These are phyloP conservation scores for Siniperca chuatsi DNA, from an alignment of 2,113 vertebrate species.

Conservation along the genomic window DNA sequence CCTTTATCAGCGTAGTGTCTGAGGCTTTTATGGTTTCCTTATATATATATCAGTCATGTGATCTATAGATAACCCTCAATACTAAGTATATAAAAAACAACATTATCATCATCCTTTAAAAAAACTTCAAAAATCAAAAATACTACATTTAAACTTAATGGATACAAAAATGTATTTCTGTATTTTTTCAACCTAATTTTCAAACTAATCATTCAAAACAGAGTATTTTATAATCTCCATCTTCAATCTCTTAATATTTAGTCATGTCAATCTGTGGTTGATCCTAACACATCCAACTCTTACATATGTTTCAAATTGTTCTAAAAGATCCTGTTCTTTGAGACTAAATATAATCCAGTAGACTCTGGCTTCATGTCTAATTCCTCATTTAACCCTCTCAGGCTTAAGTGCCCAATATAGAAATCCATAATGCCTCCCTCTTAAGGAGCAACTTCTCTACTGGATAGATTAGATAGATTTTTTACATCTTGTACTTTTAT, in stretches of 20 bases:
- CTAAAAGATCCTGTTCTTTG: conserved; percentile 1
- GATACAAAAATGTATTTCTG: neutral
- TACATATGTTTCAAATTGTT: neutral
- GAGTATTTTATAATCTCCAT: neutral
- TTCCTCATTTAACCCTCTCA: neutral
- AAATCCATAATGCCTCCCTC: neutral
- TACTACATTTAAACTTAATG: neutral
- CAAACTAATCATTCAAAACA: neutral
- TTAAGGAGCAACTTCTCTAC: neutral
- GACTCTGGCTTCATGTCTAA: neutral
- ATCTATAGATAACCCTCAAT: neutral
- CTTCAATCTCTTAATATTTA: neutral
- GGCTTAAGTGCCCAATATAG: neutral
- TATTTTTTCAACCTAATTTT: neutral
- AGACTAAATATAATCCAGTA: neutral
- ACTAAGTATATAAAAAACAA: neutral
- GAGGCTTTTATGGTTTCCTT: neutral
- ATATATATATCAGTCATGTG: neutral
- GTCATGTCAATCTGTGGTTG: neutral
- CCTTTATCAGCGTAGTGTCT: neutral
- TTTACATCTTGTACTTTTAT: neutral
- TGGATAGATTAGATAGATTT: neutral
- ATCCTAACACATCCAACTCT: neutral
- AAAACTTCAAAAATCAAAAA: neutral
- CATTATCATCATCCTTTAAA: neutral